Evolutionary conservation across 1,140 invertebrate species (phyloP), one percentile per base, ranked within the genome.

Genomic region (Heliconius eleuchia): DNA sequence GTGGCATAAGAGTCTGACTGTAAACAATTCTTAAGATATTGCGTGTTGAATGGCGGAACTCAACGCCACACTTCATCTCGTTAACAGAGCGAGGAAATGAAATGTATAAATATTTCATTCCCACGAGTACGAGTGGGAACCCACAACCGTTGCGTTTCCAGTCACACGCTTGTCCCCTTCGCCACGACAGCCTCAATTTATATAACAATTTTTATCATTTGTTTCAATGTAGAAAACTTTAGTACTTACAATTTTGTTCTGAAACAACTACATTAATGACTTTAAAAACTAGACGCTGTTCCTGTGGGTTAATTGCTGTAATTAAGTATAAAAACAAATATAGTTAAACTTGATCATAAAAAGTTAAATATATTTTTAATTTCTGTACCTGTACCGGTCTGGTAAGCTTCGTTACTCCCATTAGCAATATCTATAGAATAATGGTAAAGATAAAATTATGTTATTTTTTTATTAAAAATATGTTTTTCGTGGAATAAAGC

Each of bases 281-380:
- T 66, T 66, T 30, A 30, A 66, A 66, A 66, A 66, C 60, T 66
- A 66, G 27, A 66, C 27, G 60, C 60, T 66, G 13, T 66, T 66
- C 60, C 9, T 27, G 9, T 13, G 27, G 60, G 60, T 66, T 66
- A 66, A 66, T 66, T 30, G 60, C 60, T 66, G 60, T 66, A 66
- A 66, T 66, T 66, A 66, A 66, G 60, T 66, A 66, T 66, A 66
- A 66, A 60, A 66, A 66, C 60, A 66, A 66, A 66, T 66, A 66
- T 66, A 30, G 27, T 30, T 27, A 52, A 52, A 30, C 23, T 30
- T 30, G 60, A 66, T 66, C 60, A 66, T 66, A 66, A 66, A 66
- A 66, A 30, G 27, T 66, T 27, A 66, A 30, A 66, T 30, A 66
- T 66, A 30, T 66, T 66, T 66, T 66, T 27, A 27, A 66, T 27